Percentiles rank a stretch among this genome's conserved stretches.
Evolutionary conservation across 2,888 invertebrate species (phyloP).

Genomic region (Scaptomyza parva): DNA sequence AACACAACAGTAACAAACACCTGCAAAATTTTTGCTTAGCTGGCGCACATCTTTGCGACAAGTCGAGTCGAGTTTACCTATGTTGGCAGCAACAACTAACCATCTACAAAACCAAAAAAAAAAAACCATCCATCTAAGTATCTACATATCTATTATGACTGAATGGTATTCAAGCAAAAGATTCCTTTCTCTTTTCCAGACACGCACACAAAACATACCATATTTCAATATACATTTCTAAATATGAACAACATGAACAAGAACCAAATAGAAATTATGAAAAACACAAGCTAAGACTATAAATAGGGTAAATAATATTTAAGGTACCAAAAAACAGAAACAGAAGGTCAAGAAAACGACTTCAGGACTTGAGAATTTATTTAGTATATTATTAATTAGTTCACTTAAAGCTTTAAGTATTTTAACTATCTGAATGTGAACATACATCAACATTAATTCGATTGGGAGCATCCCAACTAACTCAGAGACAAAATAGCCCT

Average conservation of each 20-base stretch:
- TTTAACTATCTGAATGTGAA: no score
- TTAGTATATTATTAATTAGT: no score
- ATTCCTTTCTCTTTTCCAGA: slow-evolving; percentile 59
- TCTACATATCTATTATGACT: slow-evolving; percentile 51
- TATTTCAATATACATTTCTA: slow-evolving; percentile 30
- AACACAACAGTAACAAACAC: slow-evolving; percentile 44
- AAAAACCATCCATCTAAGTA: slow-evolving; percentile 21
- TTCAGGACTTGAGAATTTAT: no score
- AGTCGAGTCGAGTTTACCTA: slow-evolving; percentile 22
- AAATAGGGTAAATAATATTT: no score
- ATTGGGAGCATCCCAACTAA: not conserved
- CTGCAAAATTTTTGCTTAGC: slow-evolving; percentile 32
- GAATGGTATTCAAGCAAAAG: slow-evolving; percentile 8
- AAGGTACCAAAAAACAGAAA: no score
- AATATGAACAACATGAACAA: slow-evolving; percentile 5
- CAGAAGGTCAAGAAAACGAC: no score
- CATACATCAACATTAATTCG: no score
- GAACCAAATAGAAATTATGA: slow-evolving; percentile 4
- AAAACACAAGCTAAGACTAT: no score
- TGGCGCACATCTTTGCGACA: slow-evolving; percentile 33
- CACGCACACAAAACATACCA: slow-evolving; percentile 13
- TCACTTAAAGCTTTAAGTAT: no score
- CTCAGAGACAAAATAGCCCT: not conserved
- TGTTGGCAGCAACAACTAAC: slow-evolving; percentile 8
- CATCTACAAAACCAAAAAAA: no score